Evolutionary conservation across 1,140 invertebrate species (phyloP).

Genomic region (Ips nitidus): DNA sequence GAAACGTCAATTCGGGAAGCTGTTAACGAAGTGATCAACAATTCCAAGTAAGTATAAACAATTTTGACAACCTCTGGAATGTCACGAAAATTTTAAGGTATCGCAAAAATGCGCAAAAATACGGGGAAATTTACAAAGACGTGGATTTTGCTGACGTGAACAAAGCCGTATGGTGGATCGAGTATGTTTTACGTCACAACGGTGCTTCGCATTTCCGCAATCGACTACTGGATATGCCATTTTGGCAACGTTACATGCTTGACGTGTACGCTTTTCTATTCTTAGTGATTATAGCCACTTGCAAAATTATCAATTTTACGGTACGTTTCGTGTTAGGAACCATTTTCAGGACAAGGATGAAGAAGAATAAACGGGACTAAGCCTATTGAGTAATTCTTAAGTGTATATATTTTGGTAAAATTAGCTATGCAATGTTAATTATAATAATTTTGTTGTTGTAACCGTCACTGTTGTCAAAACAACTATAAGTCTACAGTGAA

Average conservation of each 20-base stretch:
- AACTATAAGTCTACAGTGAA: too few species aligned
- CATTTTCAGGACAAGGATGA: too few species aligned
- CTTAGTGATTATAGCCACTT: not conserved
- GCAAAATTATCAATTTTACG: too few species aligned
- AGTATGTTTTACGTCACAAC: constrained; percentile 55
- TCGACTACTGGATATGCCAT: constrained; percentile 47
- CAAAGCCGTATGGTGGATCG: constrained; percentile 57
- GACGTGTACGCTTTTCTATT: constrained; percentile 46
- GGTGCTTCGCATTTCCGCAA: constrained; percentile 50
- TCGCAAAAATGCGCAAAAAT: constrained; percentile 35
- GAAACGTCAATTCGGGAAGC: constrained; percentile 35
- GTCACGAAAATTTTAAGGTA: constrained; percentile 13
- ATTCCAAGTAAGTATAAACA: constrained; percentile 37
- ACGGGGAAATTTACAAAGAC: constrained; percentile 44
- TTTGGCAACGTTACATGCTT: constrained; percentile 54
- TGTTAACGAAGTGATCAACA: constrained; percentile 36
- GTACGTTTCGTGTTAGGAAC: too few species aligned
- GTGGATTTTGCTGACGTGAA: constrained; percentile 50
- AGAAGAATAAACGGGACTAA: too few species aligned
- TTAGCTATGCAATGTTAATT: too few species aligned
- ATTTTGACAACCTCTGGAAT: too few species aligned
- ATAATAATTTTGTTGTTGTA: too few species aligned
- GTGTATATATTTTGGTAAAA: too few species aligned
- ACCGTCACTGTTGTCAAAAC: too few species aligned
- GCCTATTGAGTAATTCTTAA: too few species aligned